Conservation (phyloP, 2,888 invertebrate genomes). For the Elmis aenea region DNA sequence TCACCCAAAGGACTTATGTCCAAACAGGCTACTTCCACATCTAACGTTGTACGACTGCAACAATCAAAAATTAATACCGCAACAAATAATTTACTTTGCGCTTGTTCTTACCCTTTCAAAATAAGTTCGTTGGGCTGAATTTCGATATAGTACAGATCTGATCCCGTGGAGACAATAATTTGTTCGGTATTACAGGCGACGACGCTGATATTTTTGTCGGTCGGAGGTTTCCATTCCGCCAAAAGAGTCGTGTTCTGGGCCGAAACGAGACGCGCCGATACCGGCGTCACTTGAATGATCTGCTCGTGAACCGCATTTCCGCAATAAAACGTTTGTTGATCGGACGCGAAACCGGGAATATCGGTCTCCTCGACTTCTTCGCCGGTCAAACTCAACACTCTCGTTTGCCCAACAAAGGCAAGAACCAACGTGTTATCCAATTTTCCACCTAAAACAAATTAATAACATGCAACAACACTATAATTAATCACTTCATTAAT, state of each 20-base stretch:
- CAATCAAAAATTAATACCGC: too few species aligned
- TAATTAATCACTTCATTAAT: too few species aligned
- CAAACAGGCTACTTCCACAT: slow-evolving; percentile 93
- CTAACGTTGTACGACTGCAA: slow-evolving; percentile 64
- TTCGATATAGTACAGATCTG: slow-evolving; percentile 77
- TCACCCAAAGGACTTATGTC: slow-evolving; percentile 80
- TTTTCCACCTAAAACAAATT: slow-evolving; percentile 22
- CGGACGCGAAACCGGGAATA: slow-evolving; percentile 83
- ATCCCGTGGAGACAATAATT: slow-evolving; percentile 82
- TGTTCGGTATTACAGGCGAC: slow-evolving; percentile 76
- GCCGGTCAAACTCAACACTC: slow-evolving; percentile 81
- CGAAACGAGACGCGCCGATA: slow-evolving; percentile 67
- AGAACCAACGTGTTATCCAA: slow-evolving; percentile 87
- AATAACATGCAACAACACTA: slow-evolving; percentile 1
- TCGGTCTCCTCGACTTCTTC: slow-evolving; percentile 99
- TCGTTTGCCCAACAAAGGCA: slow-evolving; percentile 95
- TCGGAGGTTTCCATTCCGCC: slow-evolving; percentile 68
- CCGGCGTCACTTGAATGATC: slow-evolving; percentile 63
- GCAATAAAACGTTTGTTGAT: slow-evolving; percentile 91
- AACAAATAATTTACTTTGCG: too few species aligned
- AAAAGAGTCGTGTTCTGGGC: slow-evolving; percentile 60
- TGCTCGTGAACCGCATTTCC: slow-evolving; percentile 84
- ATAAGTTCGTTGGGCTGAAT: slow-evolving; percentile 61
- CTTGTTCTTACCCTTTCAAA: slow-evolving; percentile 53
- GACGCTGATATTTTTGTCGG: slow-evolving; percentile 76